Conservation (phyloP, 2,888 invertebrate genomes). For the Diploptera punctata region DNA sequence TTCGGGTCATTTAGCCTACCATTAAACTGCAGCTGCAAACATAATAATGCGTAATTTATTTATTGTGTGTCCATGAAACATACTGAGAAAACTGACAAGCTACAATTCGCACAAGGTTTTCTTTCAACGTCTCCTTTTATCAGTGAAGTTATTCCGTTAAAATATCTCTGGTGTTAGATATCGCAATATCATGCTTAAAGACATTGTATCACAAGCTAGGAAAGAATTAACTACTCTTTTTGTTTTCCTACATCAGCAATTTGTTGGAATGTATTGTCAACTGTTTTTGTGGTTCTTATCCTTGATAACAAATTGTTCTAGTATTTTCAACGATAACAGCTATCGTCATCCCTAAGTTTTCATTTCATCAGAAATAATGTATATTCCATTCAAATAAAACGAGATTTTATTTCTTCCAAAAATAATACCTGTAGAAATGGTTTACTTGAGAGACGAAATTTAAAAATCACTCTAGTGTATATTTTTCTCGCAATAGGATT, state of each 20-base stretch:
- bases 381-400: not conserved
- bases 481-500: too few relatives aligned
- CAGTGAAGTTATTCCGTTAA: not conserved
- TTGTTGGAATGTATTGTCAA: not conserved
- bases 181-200: not conserved
- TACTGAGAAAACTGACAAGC: conserved; percentile 21
- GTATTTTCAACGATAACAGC: too few relatives aligned
- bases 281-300: not conserved
- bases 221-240: conserved; percentile 2
- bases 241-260: not conserved
- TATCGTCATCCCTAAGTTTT: not conserved
- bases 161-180: not conserved
- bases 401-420: not conserved
- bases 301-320: not conserved
- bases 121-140: conserved; percentile 17
- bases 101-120: conserved; percentile 14
- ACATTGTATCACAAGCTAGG: not conserved
- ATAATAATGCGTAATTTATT: too few relatives aligned
- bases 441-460: too few relatives aligned
- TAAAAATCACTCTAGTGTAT: too few relatives aligned
- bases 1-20: too few relatives aligned
- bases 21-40: too few relatives aligned
- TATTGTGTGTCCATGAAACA: too few relatives aligned
- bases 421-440: too few relatives aligned
- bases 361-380: too few relatives aligned